Evolutionary conservation across 92 coral and sea anemone species (phyloP).

Genomic region (Porites lobata): DNA sequence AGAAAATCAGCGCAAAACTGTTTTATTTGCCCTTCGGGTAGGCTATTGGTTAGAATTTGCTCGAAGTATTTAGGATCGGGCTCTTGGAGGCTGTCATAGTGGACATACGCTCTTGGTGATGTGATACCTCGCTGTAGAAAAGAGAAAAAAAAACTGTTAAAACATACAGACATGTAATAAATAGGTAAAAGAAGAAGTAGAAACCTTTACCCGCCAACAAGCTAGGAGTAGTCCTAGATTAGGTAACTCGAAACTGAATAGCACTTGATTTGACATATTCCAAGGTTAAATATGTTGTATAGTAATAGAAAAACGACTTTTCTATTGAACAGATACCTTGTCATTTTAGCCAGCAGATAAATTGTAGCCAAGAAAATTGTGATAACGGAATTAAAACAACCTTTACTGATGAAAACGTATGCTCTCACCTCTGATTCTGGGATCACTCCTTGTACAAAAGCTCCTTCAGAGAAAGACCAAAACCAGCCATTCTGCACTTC

Average conservation of each 20-base stretch:
- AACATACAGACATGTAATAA: too few relatives aligned
- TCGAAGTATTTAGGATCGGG: slow-evolving; percentile 38
- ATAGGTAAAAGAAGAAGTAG: too few relatives aligned
- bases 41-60: slow-evolving; percentile 29
- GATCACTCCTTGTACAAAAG: slow-evolving; percentile 27
- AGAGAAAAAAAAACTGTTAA: too few relatives aligned
- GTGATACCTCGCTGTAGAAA: slow-evolving; percentile 4
- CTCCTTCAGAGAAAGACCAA: slow-evolving; percentile 19
- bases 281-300: too few relatives aligned
- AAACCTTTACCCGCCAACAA: too few relatives aligned
- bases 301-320: too few relatives aligned
- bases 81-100: not conserved
- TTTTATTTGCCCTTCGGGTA: not conserved
- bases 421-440: slow-evolving; percentile 18
- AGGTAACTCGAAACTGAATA: too few relatives aligned
- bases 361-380: not conserved
- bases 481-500: slow-evolving; percentile 59
- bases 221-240: too few relatives aligned
- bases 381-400: not conserved
- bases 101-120: slow-evolving; percentile 18
- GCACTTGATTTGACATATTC: too few relatives aligned
- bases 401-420: not conserved
- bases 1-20: slow-evolving; percentile 44
- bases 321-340: not conserved
- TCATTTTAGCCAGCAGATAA: not conserved